These are phyloP conservation scores for Battus philenor DNA, from an alignment of 1,140 invertebrate genomes.

Conservation along the genomic window DNA sequence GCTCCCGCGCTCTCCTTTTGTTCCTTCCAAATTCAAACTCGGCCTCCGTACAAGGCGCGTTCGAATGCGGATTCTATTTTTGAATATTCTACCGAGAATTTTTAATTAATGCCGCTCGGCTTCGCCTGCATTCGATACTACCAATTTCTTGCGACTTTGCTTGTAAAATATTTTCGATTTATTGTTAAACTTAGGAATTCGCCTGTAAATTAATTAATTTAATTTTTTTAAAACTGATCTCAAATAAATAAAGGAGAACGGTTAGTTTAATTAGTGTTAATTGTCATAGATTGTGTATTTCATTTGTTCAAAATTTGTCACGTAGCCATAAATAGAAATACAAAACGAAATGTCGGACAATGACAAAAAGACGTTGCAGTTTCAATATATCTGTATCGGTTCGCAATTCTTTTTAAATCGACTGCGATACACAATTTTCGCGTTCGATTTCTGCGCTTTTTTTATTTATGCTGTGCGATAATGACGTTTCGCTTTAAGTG, in stretches of 20 bases:
- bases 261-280: no score
- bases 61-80: conserved; percentile 75
- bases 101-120: conserved; percentile 73
- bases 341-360: conserved; percentile 4
- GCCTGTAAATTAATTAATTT: no score
- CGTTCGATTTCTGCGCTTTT: conserved; percentile 67
- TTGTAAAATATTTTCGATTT: no score
- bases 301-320: no score
- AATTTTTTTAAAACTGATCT: no score
- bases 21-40: conserved; percentile 74
- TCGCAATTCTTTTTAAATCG: conserved; percentile 73
- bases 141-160: conserved; percentile 2
- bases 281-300: no score
- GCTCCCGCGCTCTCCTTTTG: conserved; percentile 72
- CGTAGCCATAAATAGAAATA: conserved; percentile 1
- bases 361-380: conserved; percentile 6
- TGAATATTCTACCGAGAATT: conserved; percentile 76
- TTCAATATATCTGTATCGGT: conserved; percentile 23
- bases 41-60: conserved; percentile 70
- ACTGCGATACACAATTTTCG: conserved; percentile 74
- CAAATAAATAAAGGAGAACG: no score
- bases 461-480: conserved; percentile 75
- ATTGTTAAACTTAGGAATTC: no score
- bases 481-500: conserved; percentile 75
- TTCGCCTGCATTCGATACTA: conserved; percentile 68